Conservation (phyloP, 2,888 invertebrate species). For the Protonemura montana region DNA sequence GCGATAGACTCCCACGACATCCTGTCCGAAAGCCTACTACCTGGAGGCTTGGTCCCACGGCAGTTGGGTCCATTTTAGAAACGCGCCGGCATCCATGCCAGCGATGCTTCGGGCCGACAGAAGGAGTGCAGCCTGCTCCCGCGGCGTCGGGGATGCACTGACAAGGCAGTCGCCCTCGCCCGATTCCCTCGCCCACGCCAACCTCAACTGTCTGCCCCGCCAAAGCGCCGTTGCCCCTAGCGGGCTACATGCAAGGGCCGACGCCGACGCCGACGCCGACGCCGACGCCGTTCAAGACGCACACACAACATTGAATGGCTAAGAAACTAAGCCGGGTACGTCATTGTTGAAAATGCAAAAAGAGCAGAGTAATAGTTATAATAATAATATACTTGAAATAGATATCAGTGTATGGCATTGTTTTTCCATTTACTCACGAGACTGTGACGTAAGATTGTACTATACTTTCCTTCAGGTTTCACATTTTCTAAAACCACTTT, state of each 20-base stretch:
- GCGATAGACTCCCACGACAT: constrained; percentile 90
- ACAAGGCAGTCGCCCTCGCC: constrained; percentile 39
- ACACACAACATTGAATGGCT: too few species aligned
- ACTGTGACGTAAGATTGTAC: too few species aligned
- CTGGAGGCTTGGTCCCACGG: not conserved
- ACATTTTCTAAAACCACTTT: too few species aligned
- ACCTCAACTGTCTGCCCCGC: constrained; percentile 30
- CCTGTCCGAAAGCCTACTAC: not conserved
- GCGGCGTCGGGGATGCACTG: constrained; percentile 36
- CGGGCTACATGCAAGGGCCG: not conserved
- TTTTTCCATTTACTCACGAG: too few species aligned
- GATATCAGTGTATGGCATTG: too few species aligned
- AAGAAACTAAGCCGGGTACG: too few species aligned
- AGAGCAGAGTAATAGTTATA: too few species aligned
- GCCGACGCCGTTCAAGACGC: too few species aligned
- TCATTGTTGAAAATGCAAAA: too few species aligned
- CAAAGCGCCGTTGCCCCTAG: constrained; percentile 1
- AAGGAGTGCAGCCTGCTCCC: constrained; percentile 46
- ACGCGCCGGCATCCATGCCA: constrained; percentile 50
- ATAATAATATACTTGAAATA: too few species aligned
- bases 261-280: too few species aligned
- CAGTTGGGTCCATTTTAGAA: not conserved
- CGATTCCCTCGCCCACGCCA: constrained; percentile 35
- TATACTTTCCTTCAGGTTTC: too few species aligned
- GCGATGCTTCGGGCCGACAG: constrained; percentile 50